Conservation (phyloP, 1,140 invertebrate species). For the Diuraphis noxia region DNA sequence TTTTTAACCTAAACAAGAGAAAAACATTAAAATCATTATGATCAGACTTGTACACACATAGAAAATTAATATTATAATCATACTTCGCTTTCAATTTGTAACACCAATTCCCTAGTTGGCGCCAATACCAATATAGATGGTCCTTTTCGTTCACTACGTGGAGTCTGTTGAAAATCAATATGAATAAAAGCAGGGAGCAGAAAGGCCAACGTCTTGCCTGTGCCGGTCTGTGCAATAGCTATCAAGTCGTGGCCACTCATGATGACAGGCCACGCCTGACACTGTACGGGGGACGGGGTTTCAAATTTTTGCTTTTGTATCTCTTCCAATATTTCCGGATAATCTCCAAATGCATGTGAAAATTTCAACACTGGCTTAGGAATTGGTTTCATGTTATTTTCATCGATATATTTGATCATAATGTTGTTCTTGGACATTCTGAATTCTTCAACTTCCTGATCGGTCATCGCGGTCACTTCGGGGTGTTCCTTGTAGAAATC, state of each 20-base stretch:
- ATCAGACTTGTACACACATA: not conserved
- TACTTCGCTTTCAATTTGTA: constrained; percentile 85
- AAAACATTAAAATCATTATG: not conserved
- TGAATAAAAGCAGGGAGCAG: constrained; percentile 87
- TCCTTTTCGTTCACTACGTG: constrained; percentile 71
- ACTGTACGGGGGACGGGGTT: constrained; percentile 87
- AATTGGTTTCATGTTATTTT: constrained; percentile 63
- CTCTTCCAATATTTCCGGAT: constrained; percentile 80
- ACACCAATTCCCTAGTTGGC: constrained; percentile 86
- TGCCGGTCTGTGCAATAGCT: constrained; percentile 91
- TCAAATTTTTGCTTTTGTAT: constrained; percentile 81
- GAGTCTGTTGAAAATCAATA: constrained; percentile 76
- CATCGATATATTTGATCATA: constrained; percentile 64
- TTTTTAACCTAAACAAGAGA: constrained; percentile 67
- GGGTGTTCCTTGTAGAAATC: constrained; percentile 84
- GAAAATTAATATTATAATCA: not conserved
- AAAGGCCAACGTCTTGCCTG: constrained; percentile 90
- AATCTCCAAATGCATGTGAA: constrained; percentile 79
- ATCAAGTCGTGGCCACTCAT: constrained; percentile 85
- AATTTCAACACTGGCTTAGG: constrained; percentile 85
- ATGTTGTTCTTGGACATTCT: constrained; percentile 73
- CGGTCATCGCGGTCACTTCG: constrained; percentile 68
- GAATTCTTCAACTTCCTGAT: constrained; percentile 67
- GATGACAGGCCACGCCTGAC: constrained; percentile 87
- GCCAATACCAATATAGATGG: constrained; percentile 85